Percentiles rank a stretch among this genome's conserved stretches.
These are phyloP conservation scores for Dendrolimus kikuchii DNA, from an alignment of 1,140 invertebrate species.

Conservation along the genomic window DNA sequence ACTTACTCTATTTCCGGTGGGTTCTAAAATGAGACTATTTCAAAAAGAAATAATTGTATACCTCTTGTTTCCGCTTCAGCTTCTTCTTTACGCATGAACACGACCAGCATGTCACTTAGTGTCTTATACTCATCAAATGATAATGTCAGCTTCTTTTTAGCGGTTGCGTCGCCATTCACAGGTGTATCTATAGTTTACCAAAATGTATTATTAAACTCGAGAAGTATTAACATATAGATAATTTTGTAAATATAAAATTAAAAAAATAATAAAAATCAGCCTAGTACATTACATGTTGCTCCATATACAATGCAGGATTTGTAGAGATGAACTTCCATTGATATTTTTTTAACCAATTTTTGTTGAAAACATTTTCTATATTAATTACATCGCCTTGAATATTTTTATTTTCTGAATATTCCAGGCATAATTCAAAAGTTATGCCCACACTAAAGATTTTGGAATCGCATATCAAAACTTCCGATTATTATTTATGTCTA, in stretches of 20 bases:
- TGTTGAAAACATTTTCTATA: no score
- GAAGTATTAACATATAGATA: conserved; percentile 1
- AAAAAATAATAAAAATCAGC: conserved; percentile 1
- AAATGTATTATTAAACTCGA: not conserved
- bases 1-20: no score
- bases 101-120: conserved; percentile 92
- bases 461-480: no score
- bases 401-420: no score
- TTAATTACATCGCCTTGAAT: no score
- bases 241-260: conserved; percentile 3
- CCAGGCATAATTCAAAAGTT: no score
- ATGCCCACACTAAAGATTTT: no score
- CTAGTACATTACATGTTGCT: not conserved
- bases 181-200: conserved; percentile 26
- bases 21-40: no score
- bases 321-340: no score
- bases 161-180: conserved; percentile 38
- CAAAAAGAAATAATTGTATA: conserved; percentile 11
- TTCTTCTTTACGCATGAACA: conserved; percentile 92
- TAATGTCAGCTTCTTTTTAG: conserved; percentile 91
- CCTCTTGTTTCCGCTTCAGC: conserved; percentile 77
- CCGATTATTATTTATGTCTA: no score
- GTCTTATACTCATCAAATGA: conserved; percentile 96
- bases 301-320: no score
- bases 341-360: no score